These are phyloP conservation scores for Sialia sialis DNA, from an alignment of 2,113 vertebrate genomes.

Conservation along the genomic window DNA sequence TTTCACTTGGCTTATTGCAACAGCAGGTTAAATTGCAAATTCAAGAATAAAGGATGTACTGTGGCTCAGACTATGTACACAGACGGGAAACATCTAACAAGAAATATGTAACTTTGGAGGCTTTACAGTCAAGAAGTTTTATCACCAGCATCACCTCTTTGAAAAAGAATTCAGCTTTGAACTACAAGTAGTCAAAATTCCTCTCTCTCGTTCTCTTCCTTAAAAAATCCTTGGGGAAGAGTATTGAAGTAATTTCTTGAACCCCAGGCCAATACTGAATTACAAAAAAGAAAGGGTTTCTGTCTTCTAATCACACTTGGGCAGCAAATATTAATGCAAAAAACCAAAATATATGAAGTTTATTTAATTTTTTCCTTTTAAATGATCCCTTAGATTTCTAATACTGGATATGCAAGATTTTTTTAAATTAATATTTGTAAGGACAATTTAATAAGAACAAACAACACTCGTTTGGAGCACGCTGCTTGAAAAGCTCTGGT, in stretches of 20 bases:
- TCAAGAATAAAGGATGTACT: fast-evolving
- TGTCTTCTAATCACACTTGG: neutral
- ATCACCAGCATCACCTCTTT: neutral
- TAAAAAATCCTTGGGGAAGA: neutral
- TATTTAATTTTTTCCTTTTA: neutral
- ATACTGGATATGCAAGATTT: neutral
- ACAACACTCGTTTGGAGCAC: neutral
- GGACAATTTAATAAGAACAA: neutral
- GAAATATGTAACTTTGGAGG: neutral
- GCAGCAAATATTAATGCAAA: neutral
- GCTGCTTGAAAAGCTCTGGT: neutral
- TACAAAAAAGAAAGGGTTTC: neutral
- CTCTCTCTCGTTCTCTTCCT: neutral
- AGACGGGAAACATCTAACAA: neutral
- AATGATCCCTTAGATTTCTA: neutral
- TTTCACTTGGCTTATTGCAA: neutral
- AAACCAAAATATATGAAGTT: neutral
- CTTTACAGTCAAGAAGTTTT: neutral
- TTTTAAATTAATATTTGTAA: neutral
- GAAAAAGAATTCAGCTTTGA: neutral
- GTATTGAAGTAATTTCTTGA: neutral
- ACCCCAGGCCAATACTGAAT: neutral
- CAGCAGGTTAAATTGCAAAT: neutral
- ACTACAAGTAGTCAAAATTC: neutral
- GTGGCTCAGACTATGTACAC: neutral